Base-by-base conservation (phyloP, 2,888 invertebrate genomes). In the Pseudococcus jackbeardsleyi region DNA sequence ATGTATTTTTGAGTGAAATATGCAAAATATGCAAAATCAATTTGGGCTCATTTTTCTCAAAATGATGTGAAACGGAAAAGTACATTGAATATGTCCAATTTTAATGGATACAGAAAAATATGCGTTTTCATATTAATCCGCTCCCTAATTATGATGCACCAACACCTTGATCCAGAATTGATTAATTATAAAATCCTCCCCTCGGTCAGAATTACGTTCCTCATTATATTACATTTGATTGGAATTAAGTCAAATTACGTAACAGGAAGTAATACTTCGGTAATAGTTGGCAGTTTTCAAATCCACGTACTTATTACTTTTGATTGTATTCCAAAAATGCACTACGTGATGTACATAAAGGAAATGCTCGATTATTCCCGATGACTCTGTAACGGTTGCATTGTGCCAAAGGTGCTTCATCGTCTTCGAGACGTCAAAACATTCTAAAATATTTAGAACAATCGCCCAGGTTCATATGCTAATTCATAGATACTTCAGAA, bases 251-350 rank as follows among this genome's bases (percentile, higher is more conserved):
- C 33, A 26, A 72, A 79, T 79, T 79, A 33, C 79, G n/a, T 79
- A 42, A 79, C 79, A 46, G 79, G 42, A 79, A 79, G 17, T 42
- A 59, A 59, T 59, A 19, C 59, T 5, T 7, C 19, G 42, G 42
- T 42, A 79, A 79, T 79, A 79, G 4, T 79, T 79, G 79, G 79
- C 79, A 79, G 79, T 26, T 42, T n/a, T 79, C 6, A 12, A 19
- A 3, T 42, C 42, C 79, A 79, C 79, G 79, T 79, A 79, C 39
- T 17, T 50, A 15, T 77, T 72, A 19, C 79, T 77, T 79, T 79
- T 39, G 42, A 46, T 46, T 33, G 42, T 19, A 72, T 42, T 79
- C 79, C 79, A 79, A 79, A 79, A 79, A 46, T 12, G 8, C 17
- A 9, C 39, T 79, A 79, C 79, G 79, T 79, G 79, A 79, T 79